phyloP scores from a whole-genome alignment of 2,888 invertebrate species.

The Sipunculus nudus region DNA sequence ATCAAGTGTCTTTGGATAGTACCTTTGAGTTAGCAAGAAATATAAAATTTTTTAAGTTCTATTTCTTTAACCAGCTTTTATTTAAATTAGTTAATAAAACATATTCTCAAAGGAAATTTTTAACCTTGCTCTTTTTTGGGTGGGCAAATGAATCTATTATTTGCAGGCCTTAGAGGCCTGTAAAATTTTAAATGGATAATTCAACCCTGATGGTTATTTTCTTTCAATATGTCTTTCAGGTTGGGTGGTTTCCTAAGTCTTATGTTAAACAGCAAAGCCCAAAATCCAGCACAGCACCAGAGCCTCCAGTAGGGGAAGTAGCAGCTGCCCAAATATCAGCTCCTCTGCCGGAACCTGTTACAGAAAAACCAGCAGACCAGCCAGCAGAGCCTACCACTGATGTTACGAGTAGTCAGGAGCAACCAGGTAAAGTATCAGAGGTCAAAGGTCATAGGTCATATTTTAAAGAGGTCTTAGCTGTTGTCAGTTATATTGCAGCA shows the following conservation, averaged over 20 bases:
- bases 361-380: too few relatives aligned
- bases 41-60: background rate
- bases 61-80: background rate
- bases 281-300: background rate
- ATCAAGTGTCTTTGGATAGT: background rate
- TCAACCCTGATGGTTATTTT: too few relatives aligned
- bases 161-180: too few relatives aligned
- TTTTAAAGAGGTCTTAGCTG: too few relatives aligned
- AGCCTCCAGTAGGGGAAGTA: background rate
- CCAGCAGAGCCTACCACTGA: too few relatives aligned
- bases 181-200: too few relatives aligned
- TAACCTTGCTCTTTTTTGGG: too few relatives aligned
- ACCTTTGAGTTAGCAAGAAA: background rate
- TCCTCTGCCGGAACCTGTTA: background rate
- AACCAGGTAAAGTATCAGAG: too few relatives aligned
- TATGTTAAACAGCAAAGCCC: slow-evolving; percentile 69
- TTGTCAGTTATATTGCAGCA: too few relatives aligned
- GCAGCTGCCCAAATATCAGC: background rate
- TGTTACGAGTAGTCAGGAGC: too few relatives aligned
- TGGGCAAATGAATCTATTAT: too few relatives aligned
- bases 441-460: too few relatives aligned
- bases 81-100: background rate
- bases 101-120: background rate
- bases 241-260: slow-evolving; percentile 74
- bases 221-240: slow-evolving; percentile 42